Percentiles rank a stretch among this genome's conserved stretches.
Evolutionary conservation across 2,797 vertebrate species (phyloP).

Genomic region (Anas acuta): DNA sequence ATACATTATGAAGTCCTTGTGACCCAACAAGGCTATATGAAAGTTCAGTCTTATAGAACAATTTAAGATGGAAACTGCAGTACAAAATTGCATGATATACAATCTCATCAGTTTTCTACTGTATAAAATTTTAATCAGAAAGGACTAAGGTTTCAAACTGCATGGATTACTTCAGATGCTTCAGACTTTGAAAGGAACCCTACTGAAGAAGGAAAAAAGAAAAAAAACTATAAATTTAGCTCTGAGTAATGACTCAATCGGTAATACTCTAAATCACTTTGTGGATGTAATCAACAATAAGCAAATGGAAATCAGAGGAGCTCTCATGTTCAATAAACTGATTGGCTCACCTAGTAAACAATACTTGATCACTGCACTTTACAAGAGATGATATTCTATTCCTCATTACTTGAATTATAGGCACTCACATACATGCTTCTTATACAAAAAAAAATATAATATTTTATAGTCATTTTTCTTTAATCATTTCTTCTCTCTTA

Average conservation of each 20-base stretch:
- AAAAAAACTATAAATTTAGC: background rate
- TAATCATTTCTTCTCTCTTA: conserved; percentile 20
- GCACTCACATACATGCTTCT: background rate
- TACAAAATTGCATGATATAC: background rate
- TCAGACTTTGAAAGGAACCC: background rate
- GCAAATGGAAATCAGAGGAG: background rate
- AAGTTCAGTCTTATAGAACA: background rate
- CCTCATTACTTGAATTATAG: conserved; percentile 37
- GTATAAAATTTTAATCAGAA: background rate
- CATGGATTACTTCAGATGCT: background rate
- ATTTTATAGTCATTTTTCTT: background rate
- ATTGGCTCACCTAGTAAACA: background rate
- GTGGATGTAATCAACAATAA: background rate
- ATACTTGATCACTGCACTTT: conserved; percentile 17
- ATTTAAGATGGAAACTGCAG: background rate
- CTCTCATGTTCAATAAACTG: background rate
- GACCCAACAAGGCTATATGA: background rate
- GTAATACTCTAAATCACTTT: background rate
- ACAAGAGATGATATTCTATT: conserved; percentile 32
- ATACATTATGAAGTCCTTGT: background rate
- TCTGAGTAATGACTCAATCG: background rate
- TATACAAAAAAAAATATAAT: background rate
- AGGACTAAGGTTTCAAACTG: background rate
- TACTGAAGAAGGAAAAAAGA: background rate
- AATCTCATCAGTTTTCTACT: background rate